phyloP scores from a whole-genome alignment of 2,113 vertebrate species.

The Delphinapterus leucas region DNA sequence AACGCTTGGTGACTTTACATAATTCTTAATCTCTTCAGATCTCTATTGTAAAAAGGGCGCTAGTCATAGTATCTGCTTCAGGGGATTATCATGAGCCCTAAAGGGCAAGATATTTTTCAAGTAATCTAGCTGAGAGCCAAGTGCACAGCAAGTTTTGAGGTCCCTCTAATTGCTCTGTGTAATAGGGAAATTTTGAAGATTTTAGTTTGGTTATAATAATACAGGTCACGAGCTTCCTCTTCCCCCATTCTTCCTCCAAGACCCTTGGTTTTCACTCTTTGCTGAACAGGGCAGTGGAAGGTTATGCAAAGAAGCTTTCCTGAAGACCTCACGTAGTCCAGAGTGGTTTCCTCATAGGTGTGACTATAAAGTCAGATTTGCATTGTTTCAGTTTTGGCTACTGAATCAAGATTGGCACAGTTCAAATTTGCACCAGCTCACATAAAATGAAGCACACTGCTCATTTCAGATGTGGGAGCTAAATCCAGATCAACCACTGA shows the following conservation, averaged over 20 bases:
- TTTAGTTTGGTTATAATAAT: not conserved
- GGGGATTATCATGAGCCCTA: not conserved
- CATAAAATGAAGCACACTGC: not conserved
- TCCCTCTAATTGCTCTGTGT: not conserved
- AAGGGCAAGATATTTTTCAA: not conserved
- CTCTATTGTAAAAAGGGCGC: not conserved
- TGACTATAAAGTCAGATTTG: not conserved
- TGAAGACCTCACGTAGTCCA: not conserved
- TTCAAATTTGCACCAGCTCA: slow-evolving; percentile 15
- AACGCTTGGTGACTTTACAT: not conserved
- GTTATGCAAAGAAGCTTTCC: not conserved
- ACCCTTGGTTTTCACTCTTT: not conserved
- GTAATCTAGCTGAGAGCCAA: not conserved
- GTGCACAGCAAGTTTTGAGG: not conserved
- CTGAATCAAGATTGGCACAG: not conserved
- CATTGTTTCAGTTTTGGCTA: not conserved
- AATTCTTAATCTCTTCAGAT: not conserved
- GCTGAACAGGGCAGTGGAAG: not conserved
- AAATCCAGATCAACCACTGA: not conserved
- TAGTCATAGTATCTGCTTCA: not conserved
- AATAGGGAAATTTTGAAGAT: not conserved
- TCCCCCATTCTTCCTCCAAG: not conserved
- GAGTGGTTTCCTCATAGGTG: not conserved
- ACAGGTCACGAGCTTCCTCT: not conserved
- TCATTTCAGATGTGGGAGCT: not conserved